Evolutionary conservation across 2,797 vertebrate species (phyloP).

Genomic region (Chrysolophus pictus): DNA sequence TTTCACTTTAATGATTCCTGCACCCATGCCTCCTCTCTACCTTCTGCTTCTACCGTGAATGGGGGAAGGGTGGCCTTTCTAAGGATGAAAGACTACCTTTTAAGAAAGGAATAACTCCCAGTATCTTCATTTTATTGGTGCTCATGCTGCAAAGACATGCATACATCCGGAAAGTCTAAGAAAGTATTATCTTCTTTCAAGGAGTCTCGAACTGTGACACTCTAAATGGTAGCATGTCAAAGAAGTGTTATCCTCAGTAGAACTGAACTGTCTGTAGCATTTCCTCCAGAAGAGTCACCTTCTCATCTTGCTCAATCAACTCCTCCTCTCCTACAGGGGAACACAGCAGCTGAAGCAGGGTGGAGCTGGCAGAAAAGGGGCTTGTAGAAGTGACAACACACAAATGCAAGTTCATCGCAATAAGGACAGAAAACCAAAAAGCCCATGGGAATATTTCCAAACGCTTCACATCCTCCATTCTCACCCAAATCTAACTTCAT

Average conservation of each 20-base stretch:
- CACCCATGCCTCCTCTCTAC: background rate
- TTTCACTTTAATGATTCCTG: conserved; percentile 73
- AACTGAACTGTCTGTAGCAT: background rate
- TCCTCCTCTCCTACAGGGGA: background rate
- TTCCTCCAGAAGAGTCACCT: background rate
- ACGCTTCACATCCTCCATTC: background rate
- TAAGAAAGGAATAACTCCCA: background rate
- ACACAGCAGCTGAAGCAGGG: background rate
- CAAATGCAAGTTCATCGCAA: background rate
- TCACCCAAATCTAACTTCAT: background rate
- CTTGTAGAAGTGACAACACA: background rate
- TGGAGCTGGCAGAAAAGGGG: background rate
- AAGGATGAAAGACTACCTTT: background rate
- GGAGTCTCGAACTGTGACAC: background rate
- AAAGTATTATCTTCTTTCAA: background rate
- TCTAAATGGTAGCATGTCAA: background rate
- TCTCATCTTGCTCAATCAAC: background rate
- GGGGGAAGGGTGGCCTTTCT: conserved; percentile 30
- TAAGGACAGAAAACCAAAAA: background rate
- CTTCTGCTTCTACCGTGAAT: background rate
- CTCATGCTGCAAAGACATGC: background rate
- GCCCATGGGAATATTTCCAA: background rate
- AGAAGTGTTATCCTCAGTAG: background rate
- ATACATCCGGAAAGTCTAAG: background rate
- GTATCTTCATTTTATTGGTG: background rate